Percentiles rank a stretch among this genome's conserved stretches.
phyloP scores from a whole-genome alignment of 2,888 invertebrate genomes.

The Hymenopus coronatus region DNA sequence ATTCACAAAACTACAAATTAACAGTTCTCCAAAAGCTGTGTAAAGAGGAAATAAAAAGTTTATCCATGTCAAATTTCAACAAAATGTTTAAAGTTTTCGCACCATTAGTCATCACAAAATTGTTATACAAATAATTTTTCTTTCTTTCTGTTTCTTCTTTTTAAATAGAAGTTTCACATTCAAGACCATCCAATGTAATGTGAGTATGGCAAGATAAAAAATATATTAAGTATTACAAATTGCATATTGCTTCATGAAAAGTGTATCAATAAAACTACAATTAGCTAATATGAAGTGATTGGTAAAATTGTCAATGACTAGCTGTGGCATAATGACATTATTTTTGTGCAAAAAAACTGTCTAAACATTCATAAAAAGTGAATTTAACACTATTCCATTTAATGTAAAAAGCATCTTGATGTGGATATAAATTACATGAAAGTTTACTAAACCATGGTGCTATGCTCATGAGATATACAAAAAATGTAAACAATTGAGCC shows the following conservation, averaged over 20 bases:
- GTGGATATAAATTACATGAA: background rate
- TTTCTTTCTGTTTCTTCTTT: too few relatives aligned
- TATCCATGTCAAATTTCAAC: background rate
- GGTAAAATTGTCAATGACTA: background rate
- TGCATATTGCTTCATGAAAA: background rate
- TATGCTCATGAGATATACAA: background rate
- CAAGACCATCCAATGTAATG: background rate
- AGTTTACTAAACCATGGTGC: background rate
- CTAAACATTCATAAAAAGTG: background rate
- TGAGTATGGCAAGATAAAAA: background rate
- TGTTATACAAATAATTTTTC: background rate
- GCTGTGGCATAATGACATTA: background rate
- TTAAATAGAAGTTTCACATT: background rate
- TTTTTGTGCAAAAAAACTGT: background rate
- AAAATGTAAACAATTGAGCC: background rate
- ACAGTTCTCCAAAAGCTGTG: background rate
- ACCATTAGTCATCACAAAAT: background rate
- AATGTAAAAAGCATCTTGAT: background rate
- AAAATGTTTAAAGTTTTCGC: background rate
- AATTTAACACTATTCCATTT: background rate
- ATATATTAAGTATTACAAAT: background rate
- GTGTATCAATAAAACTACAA: background rate
- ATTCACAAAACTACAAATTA: constrained; percentile 1
- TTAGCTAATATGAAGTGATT: background rate
- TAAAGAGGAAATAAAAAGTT: background rate